phyloP scores from a whole-genome alignment of 2,797 vertebrate species.

The Huso huso region DNA sequence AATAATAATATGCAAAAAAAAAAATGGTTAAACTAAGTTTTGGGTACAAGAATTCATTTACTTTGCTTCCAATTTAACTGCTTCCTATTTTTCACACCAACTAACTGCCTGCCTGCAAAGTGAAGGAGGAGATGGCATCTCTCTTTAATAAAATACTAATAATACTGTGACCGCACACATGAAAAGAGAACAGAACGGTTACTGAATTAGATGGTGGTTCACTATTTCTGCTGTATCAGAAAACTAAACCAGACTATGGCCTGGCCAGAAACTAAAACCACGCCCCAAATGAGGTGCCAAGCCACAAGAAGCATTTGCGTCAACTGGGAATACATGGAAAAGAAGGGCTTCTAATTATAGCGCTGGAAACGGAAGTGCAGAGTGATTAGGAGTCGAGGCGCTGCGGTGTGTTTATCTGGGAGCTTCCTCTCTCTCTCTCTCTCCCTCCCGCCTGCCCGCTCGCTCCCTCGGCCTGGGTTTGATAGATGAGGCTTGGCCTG shows the following conservation, averaged over 20 bases:
- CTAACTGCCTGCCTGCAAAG: constrained; percentile 31
- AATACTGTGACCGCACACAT: constrained; percentile 47
- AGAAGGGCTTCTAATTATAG: constrained; percentile 99
- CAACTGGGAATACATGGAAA: constrained; percentile 95
- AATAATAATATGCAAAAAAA: constrained; percentile 6
- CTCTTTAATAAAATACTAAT: constrained; percentile 38
- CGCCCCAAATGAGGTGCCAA: constrained; percentile 98
- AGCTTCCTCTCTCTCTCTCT: constrained; percentile 71
- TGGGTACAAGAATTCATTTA: constrained; percentile 17
- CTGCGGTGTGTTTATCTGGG: constrained; percentile 97
- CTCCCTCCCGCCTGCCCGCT: constrained; percentile 59
- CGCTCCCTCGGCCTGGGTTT: constrained; percentile 49
- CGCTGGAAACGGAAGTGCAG: constrained; percentile 93
- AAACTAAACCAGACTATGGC: constrained; percentile 85
- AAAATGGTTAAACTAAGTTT: constrained; percentile 5
- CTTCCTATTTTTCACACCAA: constrained; percentile 47
- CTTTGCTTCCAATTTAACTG: constrained; percentile 38
- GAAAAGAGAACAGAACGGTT: constrained; percentile 57
- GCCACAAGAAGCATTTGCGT: constrained; percentile 99
- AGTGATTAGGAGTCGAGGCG: constrained; percentile 93
- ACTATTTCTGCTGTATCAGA: constrained; percentile 95
- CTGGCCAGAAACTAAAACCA: constrained; percentile 89
- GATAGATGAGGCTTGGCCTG: constrained; percentile 71
- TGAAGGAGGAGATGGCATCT: constrained; percentile 45
- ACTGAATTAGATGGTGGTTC: constrained; percentile 79